Percentiles rank a stretch among this genome's conserved stretches.
These are phyloP conservation scores for Carduelis carduelis DNA, from an alignment of 2,797 vertebrate genomes.

Conservation along the genomic window DNA sequence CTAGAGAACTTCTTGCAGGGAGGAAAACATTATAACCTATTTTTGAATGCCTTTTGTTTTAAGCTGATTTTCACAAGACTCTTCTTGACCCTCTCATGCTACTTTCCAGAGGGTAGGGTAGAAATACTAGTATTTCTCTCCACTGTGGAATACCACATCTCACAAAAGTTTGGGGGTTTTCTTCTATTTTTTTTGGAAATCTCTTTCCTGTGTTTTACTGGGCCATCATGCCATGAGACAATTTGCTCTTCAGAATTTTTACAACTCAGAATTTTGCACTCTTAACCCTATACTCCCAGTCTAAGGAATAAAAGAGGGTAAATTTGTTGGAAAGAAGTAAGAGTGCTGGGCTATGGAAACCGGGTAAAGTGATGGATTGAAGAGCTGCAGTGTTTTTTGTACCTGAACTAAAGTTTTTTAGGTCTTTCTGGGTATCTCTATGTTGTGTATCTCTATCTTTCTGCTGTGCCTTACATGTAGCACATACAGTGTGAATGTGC, in stretches of 20 bases:
- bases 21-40: conserved; percentile 16
- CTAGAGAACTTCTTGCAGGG: conserved; percentile 42
- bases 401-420: not conserved
- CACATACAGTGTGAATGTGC: not conserved
- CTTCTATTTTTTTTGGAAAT: not conserved
- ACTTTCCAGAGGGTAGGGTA: not conserved
- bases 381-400: not conserved
- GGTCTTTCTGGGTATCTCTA: not conserved
- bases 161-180: not conserved
- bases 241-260: not conserved
- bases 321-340: not conserved
- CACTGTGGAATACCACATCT: not conserved
- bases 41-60: conserved; percentile 60
- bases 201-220: not conserved
- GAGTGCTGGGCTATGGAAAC: not conserved
- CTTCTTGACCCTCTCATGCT: not conserved
- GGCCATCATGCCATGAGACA: not conserved
- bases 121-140: not conserved
- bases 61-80: conserved; percentile 33
- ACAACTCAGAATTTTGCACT: not conserved
- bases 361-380: not conserved
- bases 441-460: not conserved
- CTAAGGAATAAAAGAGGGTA: not conserved
- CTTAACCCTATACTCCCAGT: not conserved
- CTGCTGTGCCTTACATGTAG: not conserved